A percentile compares a stretch with the other conserved stretches of the same genome.
phyloP scores from a whole-genome alignment of 2,797 vertebrate species.

The Ctenochaetus hawaiiensis region DNA sequence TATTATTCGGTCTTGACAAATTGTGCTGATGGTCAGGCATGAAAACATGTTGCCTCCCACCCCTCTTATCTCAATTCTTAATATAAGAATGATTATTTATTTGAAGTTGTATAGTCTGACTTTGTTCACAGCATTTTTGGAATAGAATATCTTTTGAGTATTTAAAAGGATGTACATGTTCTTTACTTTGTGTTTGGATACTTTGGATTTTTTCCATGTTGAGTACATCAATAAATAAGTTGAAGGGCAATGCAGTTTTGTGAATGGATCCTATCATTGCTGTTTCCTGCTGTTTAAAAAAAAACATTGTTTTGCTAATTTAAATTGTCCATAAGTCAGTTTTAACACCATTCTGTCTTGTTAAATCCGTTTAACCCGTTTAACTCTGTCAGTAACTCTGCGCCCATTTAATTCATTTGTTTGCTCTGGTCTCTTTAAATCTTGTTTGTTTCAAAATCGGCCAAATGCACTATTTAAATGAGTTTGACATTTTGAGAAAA shows the following conservation, averaged over 20 bases:
- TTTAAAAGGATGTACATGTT: constrained; percentile 92
- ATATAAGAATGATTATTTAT: constrained; percentile 85
- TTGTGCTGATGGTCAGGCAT: constrained; percentile 77
- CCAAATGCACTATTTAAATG: neutral
- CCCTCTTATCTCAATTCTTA: constrained; percentile 80
- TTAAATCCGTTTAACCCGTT: no score
- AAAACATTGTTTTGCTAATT: neutral
- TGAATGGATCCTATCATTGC: constrained; percentile 60
- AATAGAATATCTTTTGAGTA: constrained; percentile 85
- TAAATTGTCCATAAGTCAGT: neutral
- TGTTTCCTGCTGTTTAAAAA: neutral
- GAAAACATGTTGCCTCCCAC: constrained; percentile 59
- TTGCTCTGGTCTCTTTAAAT: neutral
- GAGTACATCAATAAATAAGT: constrained; percentile 99
- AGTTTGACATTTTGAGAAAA: neutral
- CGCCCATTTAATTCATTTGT: no score
- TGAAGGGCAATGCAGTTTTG: constrained; percentile 91
- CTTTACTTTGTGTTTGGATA: constrained; percentile 98
- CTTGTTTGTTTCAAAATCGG: neutral
- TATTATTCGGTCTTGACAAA: constrained; percentile 50
- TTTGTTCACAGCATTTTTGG: constrained; percentile 83
- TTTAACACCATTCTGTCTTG: no score
- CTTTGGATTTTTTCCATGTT: constrained; percentile 99
- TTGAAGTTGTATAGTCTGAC: constrained; percentile 82
- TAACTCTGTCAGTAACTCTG: no score